Evolutionary conservation across 2,888 invertebrate species (phyloP), one percentile per base, ranked within the genome.

Genomic region (Poecilobothrus nobilitatus): DNA sequence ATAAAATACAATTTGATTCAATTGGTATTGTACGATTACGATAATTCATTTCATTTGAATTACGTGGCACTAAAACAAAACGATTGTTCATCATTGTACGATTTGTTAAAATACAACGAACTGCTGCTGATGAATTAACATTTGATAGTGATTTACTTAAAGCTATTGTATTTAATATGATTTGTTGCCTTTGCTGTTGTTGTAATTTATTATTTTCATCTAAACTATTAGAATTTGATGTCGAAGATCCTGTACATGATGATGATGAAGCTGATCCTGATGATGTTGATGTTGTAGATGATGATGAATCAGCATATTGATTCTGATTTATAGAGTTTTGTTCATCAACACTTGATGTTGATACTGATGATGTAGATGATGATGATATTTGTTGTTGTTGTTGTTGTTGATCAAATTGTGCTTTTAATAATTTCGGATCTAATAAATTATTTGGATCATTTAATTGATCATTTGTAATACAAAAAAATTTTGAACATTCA

Each of bases 1-100:
- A 81, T 20, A 81, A 72, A 67, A 81, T 80, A 72, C 81, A 81
- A 73, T 81, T 81, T 64, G 81, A 78, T 73, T 81, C 81, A 70
- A 80, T 78, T 53, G 81, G 81, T 53, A 81, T 80, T 12, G 80
- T 79, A 70, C 78, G 77, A 62, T 81, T 77, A 61, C 80, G 76
- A 65, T 77, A 77, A 66, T 77, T 77, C 64, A 72, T 71, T 68
- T 79, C 27, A 73, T 73, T 44, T 44, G 44, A 15, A 44, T 44
- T 65, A 74, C 74, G 37, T 75, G 74, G 44, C 71, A 72, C 27
- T 2, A 65, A 65, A 10, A 33, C 7, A 34, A 18, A 33, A 66
- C 15, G 65, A 65, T 53, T 61, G n/a, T n/a, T n/a, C n/a, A n/a
- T n/a, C n/a, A n/a, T n/a, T 61, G 18, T 9, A 63, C 37, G 62